phyloP scores from a whole-genome alignment of 1,140 invertebrate species.

The Pseudomyrmex dendroicus region DNA sequence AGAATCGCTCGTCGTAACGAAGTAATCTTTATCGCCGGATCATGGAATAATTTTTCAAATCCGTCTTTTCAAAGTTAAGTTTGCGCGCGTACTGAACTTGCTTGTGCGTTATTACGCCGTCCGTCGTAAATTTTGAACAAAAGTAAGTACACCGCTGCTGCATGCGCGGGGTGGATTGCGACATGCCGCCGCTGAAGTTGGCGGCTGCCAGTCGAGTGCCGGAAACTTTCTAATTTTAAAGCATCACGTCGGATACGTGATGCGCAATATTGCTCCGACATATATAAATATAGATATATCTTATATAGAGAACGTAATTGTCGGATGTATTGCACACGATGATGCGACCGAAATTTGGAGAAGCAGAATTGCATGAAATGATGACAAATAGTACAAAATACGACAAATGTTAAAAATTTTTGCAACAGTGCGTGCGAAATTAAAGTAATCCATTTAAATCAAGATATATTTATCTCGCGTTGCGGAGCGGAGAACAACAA shows the following conservation, averaged over 20 bases:
- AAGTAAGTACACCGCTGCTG: conserved; percentile 2
- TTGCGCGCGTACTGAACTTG: conserved; percentile 39
- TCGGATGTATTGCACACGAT: too few species aligned
- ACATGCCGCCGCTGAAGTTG: conserved; percentile 2
- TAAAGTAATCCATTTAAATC: conserved; percentile 5
- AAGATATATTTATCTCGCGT: background rate
- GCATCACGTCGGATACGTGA: background rate
- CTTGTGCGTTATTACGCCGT: conserved; percentile 12
- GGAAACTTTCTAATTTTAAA: conserved; percentile 43
- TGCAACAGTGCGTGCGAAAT: too few species aligned
- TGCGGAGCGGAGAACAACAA: conserved; percentile 9
- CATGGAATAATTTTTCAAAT: conserved; percentile 51
- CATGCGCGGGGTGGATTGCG: background rate
- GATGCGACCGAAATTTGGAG: background rate
- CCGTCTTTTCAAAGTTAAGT: conserved; percentile 53
- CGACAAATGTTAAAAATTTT: background rate
- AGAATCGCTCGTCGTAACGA: conserved; percentile 55
- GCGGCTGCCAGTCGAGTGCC: background rate
- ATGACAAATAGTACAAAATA: background rate
- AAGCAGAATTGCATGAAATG: background rate
- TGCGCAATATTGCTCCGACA: background rate
- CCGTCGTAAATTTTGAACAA: conserved; percentile 54
- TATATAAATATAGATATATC: background rate
- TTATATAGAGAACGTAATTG: too few species aligned
- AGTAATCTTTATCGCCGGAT: conserved; percentile 48